A percentile compares a stretch with the other conserved stretches of the same genome.
Evolutionary conservation across 1,140 invertebrate genomes (phyloP).

Genomic region (Hetaerina americana): DNA sequence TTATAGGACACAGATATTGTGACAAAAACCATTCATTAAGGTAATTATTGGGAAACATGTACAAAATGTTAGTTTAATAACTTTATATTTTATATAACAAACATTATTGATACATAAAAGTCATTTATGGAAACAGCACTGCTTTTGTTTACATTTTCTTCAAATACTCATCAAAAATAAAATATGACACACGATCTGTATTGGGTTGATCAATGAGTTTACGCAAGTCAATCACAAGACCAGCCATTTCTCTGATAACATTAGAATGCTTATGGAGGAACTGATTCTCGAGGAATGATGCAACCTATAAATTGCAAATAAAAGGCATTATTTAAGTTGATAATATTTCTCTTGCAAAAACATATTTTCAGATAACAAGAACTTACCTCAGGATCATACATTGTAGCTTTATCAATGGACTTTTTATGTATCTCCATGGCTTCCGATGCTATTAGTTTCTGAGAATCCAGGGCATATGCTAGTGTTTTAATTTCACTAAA

Average conservation of each 20-base stretch:
- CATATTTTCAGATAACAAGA: too few relatives aligned
- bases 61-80: too few relatives aligned
- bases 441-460: constrained; percentile 52
- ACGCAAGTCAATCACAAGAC: constrained; percentile 55
- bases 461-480: constrained; percentile 53
- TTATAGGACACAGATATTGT: too few relatives aligned
- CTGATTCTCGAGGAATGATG: constrained; percentile 58
- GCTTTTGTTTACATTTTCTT: too few relatives aligned
- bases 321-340: too few relatives aligned
- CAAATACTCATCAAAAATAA: constrained; percentile 65
- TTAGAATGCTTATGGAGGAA: constrained; percentile 54
- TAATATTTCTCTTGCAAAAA: too few relatives aligned
- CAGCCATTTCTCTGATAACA: constrained; percentile 49
- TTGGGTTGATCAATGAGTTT: constrained; percentile 36
- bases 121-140: too few relatives aligned
- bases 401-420: constrained; percentile 26
- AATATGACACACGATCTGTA: constrained; percentile 44
- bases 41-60: too few relatives aligned
- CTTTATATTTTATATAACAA: too few relatives aligned
- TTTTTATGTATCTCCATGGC: constrained; percentile 52
- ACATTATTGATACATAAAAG: too few relatives aligned
- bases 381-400: constrained; percentile 47
- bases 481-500: constrained; percentile 48
- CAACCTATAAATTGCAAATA: constrained; percentile 34
- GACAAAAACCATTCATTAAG: too few relatives aligned